Base-by-base conservation (phyloP, 2,888 invertebrate genomes). In the Ophioninae sp. region DNA sequence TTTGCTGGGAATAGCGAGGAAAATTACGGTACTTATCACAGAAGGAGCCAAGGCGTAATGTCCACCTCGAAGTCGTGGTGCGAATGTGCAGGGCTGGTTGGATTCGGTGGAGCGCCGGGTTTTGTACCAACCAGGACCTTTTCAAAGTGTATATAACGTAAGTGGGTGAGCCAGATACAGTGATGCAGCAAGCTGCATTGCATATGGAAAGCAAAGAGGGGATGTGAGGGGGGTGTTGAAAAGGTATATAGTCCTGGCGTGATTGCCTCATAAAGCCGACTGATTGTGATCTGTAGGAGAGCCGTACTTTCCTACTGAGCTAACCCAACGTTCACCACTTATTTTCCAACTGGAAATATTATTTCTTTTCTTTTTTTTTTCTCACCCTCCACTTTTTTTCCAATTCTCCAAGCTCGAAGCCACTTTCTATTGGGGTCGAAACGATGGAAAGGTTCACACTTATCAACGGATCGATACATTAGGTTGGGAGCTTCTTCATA, bases 261-360 rank as follows among this genome's bases (percentile, higher is more conserved):
- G 87, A 89, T 88, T 89, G 87, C 88, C 87, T 87, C 88, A 85
- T 89, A 88, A 89, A 89, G 86, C 79, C 85, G 83, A 85, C 84
- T 86, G 89, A 89, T 88, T 88, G 87, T 85, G 87, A 88, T 89
- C 88, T 86, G 86, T 81, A 63, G 78, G 81, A 80, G 84, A 81
- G 51, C 78, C 71, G 74, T 80, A 80, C 84, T 83, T 80, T 75
- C 75, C 67, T 61, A 76, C 69, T 51, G 73, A 72, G 73, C 51
- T 37, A 78, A 71, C 69, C 75, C 37, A 59, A n/a, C 85, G 85
- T 86, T 85, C 85, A 86, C 83, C 87, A 81, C 63, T 69, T 61
- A 74, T 81, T 79, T 76, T 63, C 41, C 64, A 79, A 75, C 71
- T 73, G 73, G 68, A 84, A 30, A 83, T 84, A 81, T 84, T 79